Percentiles rank a stretch among this genome's conserved stretches.
phyloP scores from a whole-genome alignment of 1,140 invertebrate genomes.

The Antheraea mylitta region DNA sequence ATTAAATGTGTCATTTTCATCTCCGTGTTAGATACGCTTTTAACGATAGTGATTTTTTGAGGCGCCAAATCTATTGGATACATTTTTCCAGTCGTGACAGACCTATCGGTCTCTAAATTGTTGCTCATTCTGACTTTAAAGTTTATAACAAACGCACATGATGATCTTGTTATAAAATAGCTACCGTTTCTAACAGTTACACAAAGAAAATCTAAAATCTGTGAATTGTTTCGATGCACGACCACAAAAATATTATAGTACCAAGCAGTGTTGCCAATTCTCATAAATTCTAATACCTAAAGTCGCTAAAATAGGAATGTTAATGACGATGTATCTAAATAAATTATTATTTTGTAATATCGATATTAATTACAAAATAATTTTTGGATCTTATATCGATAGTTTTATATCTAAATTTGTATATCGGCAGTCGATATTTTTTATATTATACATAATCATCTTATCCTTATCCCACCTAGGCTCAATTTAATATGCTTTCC shows the following conservation, averaged over 20 bases:
- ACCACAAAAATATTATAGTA: neutral
- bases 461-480: too few species aligned
- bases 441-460: too few species aligned
- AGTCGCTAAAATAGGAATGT: too few species aligned
- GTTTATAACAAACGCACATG: slow-evolving; percentile 10
- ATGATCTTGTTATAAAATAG: slow-evolving; percentile 1
- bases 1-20: slow-evolving; percentile 71
- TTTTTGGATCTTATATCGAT: too few species aligned
- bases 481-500: too few species aligned
- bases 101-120: slow-evolving; percentile 69
- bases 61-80: slow-evolving; percentile 75
- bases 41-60: slow-evolving; percentile 75
- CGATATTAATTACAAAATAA: too few species aligned
- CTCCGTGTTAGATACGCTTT: slow-evolving; percentile 64
- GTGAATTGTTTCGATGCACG: neutral
- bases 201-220: neutral
- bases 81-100: slow-evolving; percentile 67
- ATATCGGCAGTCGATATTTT: too few species aligned
- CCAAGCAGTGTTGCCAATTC: too few species aligned
- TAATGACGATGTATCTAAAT: too few species aligned
- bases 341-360: too few species aligned
- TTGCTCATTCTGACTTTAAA: slow-evolving; percentile 53
- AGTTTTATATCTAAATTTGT: too few species aligned
- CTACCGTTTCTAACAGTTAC: neutral
- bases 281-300: too few species aligned